Conservation (phyloP, 2,797 vertebrate genomes). For the Amniataba percoides region DNA sequence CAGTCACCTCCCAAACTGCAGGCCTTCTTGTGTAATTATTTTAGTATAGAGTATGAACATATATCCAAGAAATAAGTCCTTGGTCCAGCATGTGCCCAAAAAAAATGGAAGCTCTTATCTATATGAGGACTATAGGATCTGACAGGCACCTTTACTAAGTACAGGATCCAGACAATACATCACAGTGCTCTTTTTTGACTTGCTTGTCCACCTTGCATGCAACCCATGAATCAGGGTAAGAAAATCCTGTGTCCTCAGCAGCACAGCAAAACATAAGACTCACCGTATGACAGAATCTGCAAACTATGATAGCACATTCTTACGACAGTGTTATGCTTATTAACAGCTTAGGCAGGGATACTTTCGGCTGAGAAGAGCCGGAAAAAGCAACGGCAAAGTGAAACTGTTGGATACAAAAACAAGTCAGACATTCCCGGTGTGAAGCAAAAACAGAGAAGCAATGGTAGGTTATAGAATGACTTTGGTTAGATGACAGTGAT, state of each 20-base stretch:
- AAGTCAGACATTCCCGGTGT: neutral
- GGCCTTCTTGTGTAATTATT: conserved; percentile 22
- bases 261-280: conserved; percentile 64
- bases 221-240: conserved; percentile 17
- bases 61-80: conserved; percentile 9
- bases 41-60: conserved; percentile 20
- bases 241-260: conserved; percentile 22
- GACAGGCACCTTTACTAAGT: neutral
- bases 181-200: conserved; percentile 34
- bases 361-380: conserved; percentile 14
- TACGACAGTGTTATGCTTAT: conserved; percentile 47
- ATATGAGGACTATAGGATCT: neutral
- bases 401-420: conserved; percentile 11
- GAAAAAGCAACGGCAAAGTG: conserved; percentile 8
- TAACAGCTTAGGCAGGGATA: conserved; percentile 31
- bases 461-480: conserved; percentile 7
- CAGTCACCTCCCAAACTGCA: conserved; percentile 27
- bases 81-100: neutral
- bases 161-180: conserved; percentile 14
- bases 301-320: conserved; percentile 60
- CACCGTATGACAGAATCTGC: conserved; percentile 48
- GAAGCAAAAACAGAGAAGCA: neutral
- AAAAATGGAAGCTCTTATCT: conserved; percentile 1
- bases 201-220: conserved; percentile 23
- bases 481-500: neutral